A percentile compares a stretch with the other conserved stretches of the same genome.
Evolutionary conservation across 2,888 invertebrate species (phyloP).

Genomic region (Ectobius pallidus): DNA sequence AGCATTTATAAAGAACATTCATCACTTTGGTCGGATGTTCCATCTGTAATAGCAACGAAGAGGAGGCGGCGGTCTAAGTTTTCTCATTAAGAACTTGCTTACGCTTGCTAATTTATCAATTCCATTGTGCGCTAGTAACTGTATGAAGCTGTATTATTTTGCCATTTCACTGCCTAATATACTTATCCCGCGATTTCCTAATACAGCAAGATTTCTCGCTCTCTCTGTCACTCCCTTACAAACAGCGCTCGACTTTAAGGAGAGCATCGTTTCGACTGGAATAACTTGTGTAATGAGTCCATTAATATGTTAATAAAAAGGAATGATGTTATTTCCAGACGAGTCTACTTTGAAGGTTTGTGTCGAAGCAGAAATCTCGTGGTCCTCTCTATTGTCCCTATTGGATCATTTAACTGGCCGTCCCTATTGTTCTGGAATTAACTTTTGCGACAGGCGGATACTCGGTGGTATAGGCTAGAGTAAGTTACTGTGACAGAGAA

Average conservation of each 20-base stretch:
- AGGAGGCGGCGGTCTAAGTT: constrained; percentile 23
- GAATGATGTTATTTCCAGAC: constrained; percentile 13
- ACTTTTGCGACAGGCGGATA: neutral
- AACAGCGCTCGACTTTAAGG: too few relatives aligned
- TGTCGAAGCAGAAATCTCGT: neutral
- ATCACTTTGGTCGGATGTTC: neutral
- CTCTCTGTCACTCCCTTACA: too few relatives aligned
- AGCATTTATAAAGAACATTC: neutral
- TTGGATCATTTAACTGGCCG: constrained; percentile 22
- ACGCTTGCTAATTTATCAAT: constrained; percentile 13
- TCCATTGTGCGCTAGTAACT: constrained; percentile 1
- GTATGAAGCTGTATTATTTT: constrained; percentile 18
- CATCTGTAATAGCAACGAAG: neutral
- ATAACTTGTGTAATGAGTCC: constrained; percentile 4
- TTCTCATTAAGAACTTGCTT: constrained; percentile 24
- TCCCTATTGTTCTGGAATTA: constrained; percentile 11
- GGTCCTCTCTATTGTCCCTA: neutral
- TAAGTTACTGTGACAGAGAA: neutral
- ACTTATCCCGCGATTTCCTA: constrained; percentile 20
- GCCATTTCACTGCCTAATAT: constrained; percentile 22
- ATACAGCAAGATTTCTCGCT: neutral
- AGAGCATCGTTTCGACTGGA: neutral
- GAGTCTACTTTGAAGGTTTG: neutral
- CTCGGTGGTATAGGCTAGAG: neutral
- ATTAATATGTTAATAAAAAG: constrained; percentile 28